These are phyloP conservation scores for Vimba vimba DNA, from an alignment of 2,113 vertebrate genomes.

Conservation along the genomic window DNA sequence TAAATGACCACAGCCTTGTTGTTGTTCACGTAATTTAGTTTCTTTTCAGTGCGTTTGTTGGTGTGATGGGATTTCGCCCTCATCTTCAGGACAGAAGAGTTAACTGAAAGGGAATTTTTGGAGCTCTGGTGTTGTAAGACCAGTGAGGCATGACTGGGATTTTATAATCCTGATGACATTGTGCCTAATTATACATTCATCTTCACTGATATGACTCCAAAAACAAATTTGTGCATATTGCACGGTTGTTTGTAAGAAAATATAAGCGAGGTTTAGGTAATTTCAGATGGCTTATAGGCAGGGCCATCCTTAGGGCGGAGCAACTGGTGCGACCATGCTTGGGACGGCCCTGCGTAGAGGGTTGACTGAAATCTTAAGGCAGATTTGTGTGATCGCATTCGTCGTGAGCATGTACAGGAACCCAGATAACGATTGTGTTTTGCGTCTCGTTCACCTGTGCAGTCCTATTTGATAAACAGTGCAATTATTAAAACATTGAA, in stretches of 20 bases:
- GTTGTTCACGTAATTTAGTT: background rate
- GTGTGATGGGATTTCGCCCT: background rate
- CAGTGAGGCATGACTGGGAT: background rate
- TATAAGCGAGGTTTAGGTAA: background rate
- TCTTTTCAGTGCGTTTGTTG: background rate
- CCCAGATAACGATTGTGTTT: background rate
- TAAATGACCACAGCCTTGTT: background rate
- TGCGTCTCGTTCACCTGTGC: background rate
- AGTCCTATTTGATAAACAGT: constrained; percentile 47
- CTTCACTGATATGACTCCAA: background rate
- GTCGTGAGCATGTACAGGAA: constrained; percentile 53
- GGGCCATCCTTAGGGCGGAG: too few relatives aligned
- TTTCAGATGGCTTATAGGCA: background rate
- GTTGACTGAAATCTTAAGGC: constrained; percentile 5
- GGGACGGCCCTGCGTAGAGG: background rate
- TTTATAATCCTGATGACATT: background rate
- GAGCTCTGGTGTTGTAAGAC: constrained; percentile 9
- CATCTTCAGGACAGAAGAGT: background rate
- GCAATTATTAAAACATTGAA: constrained; percentile 63
- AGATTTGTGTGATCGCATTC: background rate
- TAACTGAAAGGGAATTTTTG: background rate
- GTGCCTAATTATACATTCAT: background rate
- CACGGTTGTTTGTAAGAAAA: background rate
- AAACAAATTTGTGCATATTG: background rate
- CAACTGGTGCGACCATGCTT: too few relatives aligned